Evolutionary conservation across 2,888 invertebrate species (phyloP), one percentile per base, ranked within the genome.

Genomic region (Axea sp.): DNA sequence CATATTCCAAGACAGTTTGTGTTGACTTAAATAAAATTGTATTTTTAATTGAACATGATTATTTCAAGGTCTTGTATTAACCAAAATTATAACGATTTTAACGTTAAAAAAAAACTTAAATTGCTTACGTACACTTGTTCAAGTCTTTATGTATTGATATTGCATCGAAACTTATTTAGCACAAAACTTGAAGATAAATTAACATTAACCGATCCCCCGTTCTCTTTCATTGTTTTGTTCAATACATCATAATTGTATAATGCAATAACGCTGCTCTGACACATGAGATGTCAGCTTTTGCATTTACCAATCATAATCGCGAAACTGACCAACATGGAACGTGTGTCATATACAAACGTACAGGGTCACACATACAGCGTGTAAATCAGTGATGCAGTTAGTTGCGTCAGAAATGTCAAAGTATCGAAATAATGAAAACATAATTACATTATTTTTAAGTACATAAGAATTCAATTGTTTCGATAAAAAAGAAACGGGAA

Each of bases 211-310:
- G 37, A n/a, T 3, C 39, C 35, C 22, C 26, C 53, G 28, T 11
- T 53, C 35, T 51, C 51, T 51, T 37, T 53, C 39, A 53, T 26
- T 53, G 14, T 39, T 53, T 53, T 39, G 39, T 53, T 39, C 39
- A 53, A 53, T 53, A 53, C 37, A 39, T 43, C 45, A 59, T 59
- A 59, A 59, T 59, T 59, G 24, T 33, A 24, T 4, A 9, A 59
- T 30, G 47, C 31, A 60, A 60, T 47, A 43, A 28, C 5, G 45
- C 14, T 59, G 24, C 12, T 26, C 47, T 45, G 37, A 28, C 26
- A 33, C 19, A 24, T 30, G n/a, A n/a, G 37, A 33, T 47, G 60
- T 60, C 47, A 39, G 47, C 39, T 35, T 33, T 60, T 60, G 47
- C 30, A 47, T 60, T 60, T 60, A 14, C 47, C 24, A 26, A 60